These are phyloP conservation scores for Lota lota DNA, from an alignment of 2,113 vertebrate species.

Conservation along the genomic window DNA sequence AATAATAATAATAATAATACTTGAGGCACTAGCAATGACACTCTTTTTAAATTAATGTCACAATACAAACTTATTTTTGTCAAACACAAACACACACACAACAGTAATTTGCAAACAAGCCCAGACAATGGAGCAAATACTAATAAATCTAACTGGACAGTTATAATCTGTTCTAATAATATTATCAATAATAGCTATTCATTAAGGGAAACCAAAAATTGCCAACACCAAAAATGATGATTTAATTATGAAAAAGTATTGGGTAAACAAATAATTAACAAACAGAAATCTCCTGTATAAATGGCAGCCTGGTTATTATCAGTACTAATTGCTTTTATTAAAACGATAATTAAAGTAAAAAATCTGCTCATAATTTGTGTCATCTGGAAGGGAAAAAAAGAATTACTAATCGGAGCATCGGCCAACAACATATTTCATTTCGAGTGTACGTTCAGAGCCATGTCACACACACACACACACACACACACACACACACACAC, in stretches of 20 bases:
- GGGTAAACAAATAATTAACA: constrained; percentile 2
- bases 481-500: constrained; percentile 9
- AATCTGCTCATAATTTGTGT: background rate
- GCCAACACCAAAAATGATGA: background rate
- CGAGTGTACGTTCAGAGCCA: too few species aligned
- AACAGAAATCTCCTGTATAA: background rate
- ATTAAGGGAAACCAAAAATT: background rate
- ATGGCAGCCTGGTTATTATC: background rate
- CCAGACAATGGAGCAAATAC: background rate
- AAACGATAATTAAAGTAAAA: background rate
- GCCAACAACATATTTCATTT: background rate
- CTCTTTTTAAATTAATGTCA: background rate
- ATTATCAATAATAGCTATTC: constrained; percentile 2
- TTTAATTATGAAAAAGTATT: background rate
- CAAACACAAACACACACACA: background rate
- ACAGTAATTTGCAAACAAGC: constrained; percentile 36
- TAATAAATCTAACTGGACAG: constrained; percentile 10
- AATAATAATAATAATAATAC: background rate
- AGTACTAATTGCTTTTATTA: constrained; percentile 2
- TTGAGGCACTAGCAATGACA: constrained; percentile 25
- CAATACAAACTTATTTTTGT: background rate
- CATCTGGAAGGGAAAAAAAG: background rate
- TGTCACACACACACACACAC: background rate
- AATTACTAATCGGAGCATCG: background rate
- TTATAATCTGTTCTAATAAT: constrained; percentile 17